These are phyloP conservation scores for Ceyx erithaca DNA, from an alignment of 2,797 vertebrate genomes.

Conservation along the genomic window DNA sequence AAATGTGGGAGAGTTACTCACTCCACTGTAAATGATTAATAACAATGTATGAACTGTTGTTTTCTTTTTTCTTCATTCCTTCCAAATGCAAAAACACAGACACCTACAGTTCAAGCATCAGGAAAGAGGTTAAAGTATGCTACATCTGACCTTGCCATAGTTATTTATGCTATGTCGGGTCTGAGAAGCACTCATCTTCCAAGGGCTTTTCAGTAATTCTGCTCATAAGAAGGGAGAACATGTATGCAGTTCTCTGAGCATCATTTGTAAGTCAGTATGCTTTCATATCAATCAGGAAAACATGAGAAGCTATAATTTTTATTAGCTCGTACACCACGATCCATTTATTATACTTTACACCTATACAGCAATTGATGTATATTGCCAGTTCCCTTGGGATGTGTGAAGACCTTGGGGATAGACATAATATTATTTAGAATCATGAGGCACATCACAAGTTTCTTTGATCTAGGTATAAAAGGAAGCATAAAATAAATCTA, in stretches of 20 bases:
- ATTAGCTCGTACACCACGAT: neutral
- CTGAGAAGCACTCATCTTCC: neutral
- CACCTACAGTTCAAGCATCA: slow-evolving; percentile 25
- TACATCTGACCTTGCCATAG: neutral
- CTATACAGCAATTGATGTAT: neutral
- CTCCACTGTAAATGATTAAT: slow-evolving; percentile 76
- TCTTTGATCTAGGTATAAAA: slow-evolving; percentile 35
- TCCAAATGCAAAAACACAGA: neutral
- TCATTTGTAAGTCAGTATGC: neutral
- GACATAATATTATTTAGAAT: neutral
- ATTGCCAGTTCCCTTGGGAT: neutral
- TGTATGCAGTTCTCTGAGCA: neutral
- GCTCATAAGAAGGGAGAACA: neutral
- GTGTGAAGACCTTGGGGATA: neutral
- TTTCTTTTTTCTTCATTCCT: slow-evolving; percentile 57
- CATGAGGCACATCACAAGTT: neutral
- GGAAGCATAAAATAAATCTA: neutral
- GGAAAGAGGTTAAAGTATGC: neutral
- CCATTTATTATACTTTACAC: neutral
- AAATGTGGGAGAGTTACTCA: slow-evolving; percentile 59
- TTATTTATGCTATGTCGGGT: neutral
- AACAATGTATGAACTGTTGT: slow-evolving; percentile 46
- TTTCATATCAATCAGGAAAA: neutral
- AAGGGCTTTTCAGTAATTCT: neutral
- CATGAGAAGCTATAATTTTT: neutral